Evolutionary conservation across 2,113 vertebrate species (phyloP), one percentile per base, ranked within the genome.

Genomic region (Nanorana parkeri): DNA sequence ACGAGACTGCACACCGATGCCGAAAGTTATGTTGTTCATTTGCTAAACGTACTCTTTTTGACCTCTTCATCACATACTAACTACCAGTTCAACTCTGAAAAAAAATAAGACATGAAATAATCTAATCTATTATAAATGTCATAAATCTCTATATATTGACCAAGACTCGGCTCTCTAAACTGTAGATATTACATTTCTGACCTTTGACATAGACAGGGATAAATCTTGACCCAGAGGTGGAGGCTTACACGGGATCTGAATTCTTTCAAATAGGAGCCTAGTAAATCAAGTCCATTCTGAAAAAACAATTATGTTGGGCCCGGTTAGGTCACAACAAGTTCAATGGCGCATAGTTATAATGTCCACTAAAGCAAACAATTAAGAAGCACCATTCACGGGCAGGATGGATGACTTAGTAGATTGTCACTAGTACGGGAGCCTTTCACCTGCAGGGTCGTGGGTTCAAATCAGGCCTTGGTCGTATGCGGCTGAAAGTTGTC

Each of bases 111-210:
- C 67, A 60, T 80, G 65, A 69, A 80, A 79, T 79, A 79, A 68
- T 69, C 67, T 60, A 80, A 80, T 80, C 65, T 80, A 52, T 69
- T 69, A 55, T 47, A 80, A 80, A 69, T 51, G 78, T 20, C 66
- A 69, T 80, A 80, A 80, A 80, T 80, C 78, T 80, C 54, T 69
- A 61, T 80, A 56, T 80, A 80, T 80, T 80, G 78, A 80, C 78
- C 56, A 28, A 67, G 54, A 56, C 78, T 80, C 36, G 69, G 78
- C 66, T 80, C 24, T 29, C 78, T 80, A 80, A 69, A 80, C 51
- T 69, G 67, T 80, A 80, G 78, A 80, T 80, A 80, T 80, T 80
- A 80, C 78, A 80, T 80, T 80, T 80, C 65, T 69, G 78, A 80
- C 78, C 78, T 80, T 17, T 79, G 77, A 79, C 77, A 20, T 47